Base-by-base conservation (phyloP, 1,140 invertebrate genomes). In the silkworm (Bombyx mori) region DNA sequence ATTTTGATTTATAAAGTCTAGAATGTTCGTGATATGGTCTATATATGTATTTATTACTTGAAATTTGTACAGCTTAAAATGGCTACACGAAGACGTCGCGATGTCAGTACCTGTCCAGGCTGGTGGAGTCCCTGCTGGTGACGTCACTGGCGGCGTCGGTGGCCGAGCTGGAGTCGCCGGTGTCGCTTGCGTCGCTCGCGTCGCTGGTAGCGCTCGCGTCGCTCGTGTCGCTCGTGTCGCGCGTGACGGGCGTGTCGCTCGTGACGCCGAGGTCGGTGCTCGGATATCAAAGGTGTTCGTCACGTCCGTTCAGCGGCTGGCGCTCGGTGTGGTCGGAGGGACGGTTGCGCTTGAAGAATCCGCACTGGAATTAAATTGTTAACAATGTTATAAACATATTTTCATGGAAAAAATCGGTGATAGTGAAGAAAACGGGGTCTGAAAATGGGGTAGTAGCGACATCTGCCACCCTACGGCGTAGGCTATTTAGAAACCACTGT, bases 311-410 rank as follows among this genome's bases (percentile, higher is more conserved):
- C 51, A 97, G 84, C 7, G 96, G 95, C 80, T 97, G 93, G 47
- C 94, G 91, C 89, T 97, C 95, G 3, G 93, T 91, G 65, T 92
- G 90, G 75, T 92, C 91, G 7, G 91, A 91, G 47, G 95, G 95
- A 50, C 96, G 91, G 84, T 96, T 96, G 68, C 96, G 91, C 75
- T 96, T 96, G 89, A 98, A 98, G 91, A 98, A 97, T 58, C 96
- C 96, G 83, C 94, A 94, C 95, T 98, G 85, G 44, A 91, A 91
- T 74, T 66, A 73, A 68, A 74, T 63, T 54, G n/a, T 1, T 10
- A 55, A 18, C 12, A 52, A 42, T n/a, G 42, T 42, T 6, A 43
- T 42, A 42, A 42, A 42, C 22, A 42, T 22, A 5, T 35, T 22
- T 51, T 4, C 3, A 26, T 3, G n/a, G 8, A 51, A 35, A 18